These are phyloP conservation scores for Clamator glandarius DNA, from an alignment of 2,797 vertebrate genomes.

Conservation along the genomic window DNA sequence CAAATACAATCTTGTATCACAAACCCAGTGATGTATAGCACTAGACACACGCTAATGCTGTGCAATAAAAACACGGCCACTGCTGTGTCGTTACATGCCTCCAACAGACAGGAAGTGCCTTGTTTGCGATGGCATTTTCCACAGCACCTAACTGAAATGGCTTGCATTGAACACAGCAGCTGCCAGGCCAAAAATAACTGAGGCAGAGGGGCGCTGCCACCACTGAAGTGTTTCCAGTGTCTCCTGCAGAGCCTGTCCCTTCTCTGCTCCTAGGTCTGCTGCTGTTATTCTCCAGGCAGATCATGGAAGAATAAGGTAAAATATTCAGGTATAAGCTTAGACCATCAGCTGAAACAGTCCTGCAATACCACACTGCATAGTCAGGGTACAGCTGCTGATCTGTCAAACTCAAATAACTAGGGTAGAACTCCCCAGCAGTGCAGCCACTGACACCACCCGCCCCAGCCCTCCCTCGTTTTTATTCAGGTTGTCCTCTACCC, in stretches of 20 bases:
- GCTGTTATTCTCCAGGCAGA: rapidly evolving
- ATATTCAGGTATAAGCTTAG: neutral
- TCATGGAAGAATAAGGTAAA: neutral
- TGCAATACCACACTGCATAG: neutral
- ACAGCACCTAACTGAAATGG: neutral
- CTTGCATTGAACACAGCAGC: neutral
- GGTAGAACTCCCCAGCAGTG: neutral
- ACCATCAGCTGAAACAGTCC: neutral
- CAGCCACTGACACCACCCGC: rapidly evolving
- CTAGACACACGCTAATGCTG: rapidly evolving
- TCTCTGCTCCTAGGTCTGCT: neutral
- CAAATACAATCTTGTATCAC: neutral
- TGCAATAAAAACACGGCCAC: neutral
- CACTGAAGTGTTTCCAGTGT: neutral
- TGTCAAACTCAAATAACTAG: neutral
- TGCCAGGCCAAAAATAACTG: neutral
- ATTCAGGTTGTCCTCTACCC: neutral
- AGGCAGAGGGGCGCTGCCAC: neutral
- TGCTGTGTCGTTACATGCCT: neutral
- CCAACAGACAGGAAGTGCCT: neutral
- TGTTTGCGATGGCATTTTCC: neutral
- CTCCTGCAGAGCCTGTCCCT: neutral
- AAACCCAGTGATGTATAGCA: neutral
- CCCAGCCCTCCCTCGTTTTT: neutral
- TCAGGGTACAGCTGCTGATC: neutral